Conservation (phyloP, 2,797 vertebrate species). For the Syndactyla subalaris region DNA sequence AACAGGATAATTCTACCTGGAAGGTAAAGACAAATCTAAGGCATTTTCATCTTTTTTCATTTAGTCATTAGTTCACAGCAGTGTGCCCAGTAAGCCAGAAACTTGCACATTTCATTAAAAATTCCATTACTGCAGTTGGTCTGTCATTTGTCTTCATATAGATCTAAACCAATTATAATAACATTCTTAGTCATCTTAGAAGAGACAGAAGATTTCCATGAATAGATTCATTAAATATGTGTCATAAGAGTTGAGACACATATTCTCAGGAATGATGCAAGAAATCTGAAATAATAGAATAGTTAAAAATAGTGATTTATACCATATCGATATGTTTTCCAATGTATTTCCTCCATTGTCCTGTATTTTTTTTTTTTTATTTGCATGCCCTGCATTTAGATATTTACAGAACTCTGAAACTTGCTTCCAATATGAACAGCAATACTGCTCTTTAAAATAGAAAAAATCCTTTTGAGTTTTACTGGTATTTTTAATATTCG, state of each 20-base stretch:
- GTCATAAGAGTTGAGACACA: not conserved
- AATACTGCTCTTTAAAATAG: not conserved
- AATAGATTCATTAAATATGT: slow-evolving; percentile 28
- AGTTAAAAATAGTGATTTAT: not conserved
- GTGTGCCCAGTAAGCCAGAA: not conserved
- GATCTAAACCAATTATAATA: slow-evolving; percentile 1
- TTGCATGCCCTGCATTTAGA: not conserved
- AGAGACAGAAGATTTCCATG: not conserved
- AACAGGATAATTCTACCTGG: not conserved
- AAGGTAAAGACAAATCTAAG: not conserved
- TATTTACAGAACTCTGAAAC: not conserved
- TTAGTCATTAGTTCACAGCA: not conserved
- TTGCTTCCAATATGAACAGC: not conserved
- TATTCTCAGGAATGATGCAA: not conserved
- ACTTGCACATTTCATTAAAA: not conserved
- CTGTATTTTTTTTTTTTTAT: not conserved
- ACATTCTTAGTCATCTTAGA: not conserved
- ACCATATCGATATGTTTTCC: not conserved
- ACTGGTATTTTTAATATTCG: not conserved
- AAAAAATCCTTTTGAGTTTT: not conserved
- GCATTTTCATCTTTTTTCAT: not conserved
- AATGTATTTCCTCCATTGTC: not conserved
- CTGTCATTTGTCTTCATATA: slow-evolving; percentile 35
- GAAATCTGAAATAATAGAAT: not conserved
- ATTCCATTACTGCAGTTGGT: slow-evolving; percentile 35